phyloP scores from a whole-genome alignment of 2,888 invertebrate genomes.

The Cryptocheilus praepositus region DNA sequence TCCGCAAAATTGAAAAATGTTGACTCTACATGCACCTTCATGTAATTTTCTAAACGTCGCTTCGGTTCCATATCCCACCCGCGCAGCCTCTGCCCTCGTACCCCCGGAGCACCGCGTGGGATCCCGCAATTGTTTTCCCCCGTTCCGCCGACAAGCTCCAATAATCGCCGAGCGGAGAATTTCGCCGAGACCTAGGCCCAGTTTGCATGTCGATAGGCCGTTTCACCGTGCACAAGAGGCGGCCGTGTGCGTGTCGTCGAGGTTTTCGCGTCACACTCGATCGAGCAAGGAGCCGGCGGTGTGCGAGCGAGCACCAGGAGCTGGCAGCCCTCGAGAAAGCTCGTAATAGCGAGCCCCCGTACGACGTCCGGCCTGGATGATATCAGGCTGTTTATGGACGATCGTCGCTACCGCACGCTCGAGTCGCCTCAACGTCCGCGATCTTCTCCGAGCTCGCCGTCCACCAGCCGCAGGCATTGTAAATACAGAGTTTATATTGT shows the following conservation, averaged over 20 bases:
- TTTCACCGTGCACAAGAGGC: constrained; percentile 31
- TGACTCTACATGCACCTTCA: too few relatives aligned
- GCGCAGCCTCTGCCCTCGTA: neutral
- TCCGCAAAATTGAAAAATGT: too few relatives aligned
- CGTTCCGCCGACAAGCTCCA: constrained; percentile 63
- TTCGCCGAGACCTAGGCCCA: constrained; percentile 60
- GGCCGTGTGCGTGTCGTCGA: too few relatives aligned
- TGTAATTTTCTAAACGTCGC: too few relatives aligned
- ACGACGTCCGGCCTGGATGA: neutral
- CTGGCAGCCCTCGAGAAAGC: constrained; percentile 25
- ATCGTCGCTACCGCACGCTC: too few relatives aligned
- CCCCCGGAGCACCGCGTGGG: constrained; percentile 10
- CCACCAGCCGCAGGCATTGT: too few relatives aligned
- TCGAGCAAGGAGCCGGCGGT: constrained; percentile 28
- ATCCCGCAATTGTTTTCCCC: constrained; percentile 51
- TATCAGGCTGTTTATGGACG: too few relatives aligned
- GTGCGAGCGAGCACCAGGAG: too few relatives aligned
- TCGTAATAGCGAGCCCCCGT: constrained; percentile 18
- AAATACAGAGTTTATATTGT: too few relatives aligned
- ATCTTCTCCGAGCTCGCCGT: too few relatives aligned
- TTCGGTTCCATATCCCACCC: too few relatives aligned
- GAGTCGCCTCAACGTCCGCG: too few relatives aligned
- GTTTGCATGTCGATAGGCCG: constrained; percentile 51
- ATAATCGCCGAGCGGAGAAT: constrained; percentile 57
- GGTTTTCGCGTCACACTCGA: constrained; percentile 33